These are phyloP conservation scores for Zenarchopterus dispar DNA, from an alignment of 2,797 vertebrate species.

Conservation along the genomic window DNA sequence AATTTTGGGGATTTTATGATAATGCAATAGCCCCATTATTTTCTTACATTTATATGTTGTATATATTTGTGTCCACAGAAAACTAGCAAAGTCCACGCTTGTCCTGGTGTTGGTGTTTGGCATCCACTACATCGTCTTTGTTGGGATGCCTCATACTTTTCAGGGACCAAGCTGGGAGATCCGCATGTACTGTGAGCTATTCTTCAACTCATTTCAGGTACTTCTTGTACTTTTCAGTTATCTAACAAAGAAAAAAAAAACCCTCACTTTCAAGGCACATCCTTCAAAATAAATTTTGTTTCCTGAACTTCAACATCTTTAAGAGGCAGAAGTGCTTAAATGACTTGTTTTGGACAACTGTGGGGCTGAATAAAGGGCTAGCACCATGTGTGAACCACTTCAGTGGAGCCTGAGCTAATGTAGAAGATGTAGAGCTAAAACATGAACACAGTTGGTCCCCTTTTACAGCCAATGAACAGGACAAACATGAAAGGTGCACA, in stretches of 20 bases:
- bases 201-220: slow-evolving; percentile 95
- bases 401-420: not conserved
- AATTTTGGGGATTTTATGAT: no score
- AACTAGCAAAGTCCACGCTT: slow-evolving; percentile 90
- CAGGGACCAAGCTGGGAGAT: slow-evolving; percentile 87
- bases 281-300: no score
- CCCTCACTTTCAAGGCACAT: no score
- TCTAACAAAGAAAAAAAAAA: not conserved
- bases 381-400: not conserved
- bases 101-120: slow-evolving; percentile 90
- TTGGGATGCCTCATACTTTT: slow-evolving; percentile 88
- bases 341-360: no score
- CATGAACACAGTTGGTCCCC: not conserved
- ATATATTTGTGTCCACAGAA: slow-evolving; percentile 72
- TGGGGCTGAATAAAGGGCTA: no score
- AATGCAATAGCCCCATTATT: no score
- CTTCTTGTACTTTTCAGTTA: not conserved
- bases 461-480: not conserved
- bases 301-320: no score
- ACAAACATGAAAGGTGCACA: no score
- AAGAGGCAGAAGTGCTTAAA: no score
- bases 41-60: no score
- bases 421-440: not conserved
- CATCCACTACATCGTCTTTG: slow-evolving; percentile 90
- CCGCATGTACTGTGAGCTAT: slow-evolving; percentile 93